A percentile compares a stretch with the other conserved stretches of the same genome.
Conservation (phyloP, 2,113 vertebrate species). For the Phyllopteryx taeniolatus region DNA sequence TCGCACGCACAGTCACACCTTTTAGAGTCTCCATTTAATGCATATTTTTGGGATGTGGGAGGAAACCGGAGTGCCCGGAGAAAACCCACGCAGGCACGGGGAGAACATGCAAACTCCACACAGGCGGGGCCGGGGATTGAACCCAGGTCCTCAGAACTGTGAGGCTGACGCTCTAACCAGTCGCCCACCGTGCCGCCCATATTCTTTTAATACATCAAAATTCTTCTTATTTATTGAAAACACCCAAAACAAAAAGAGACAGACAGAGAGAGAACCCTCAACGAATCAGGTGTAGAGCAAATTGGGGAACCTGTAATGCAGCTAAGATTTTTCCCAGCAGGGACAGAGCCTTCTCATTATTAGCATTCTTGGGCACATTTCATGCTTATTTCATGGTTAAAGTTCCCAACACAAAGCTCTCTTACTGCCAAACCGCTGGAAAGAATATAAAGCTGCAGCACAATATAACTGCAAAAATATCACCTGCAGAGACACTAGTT, state of each 20-base stretch:
- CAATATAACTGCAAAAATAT: constrained; percentile 20
- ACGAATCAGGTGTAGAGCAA: not conserved
- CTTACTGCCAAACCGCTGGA: constrained; percentile 18
- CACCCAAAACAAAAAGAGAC: not conserved
- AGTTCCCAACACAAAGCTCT: constrained; percentile 35
- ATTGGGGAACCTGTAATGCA: not conserved
- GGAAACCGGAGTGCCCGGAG: no score
- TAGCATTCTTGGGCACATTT: constrained; percentile 19
- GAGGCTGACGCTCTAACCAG: no score
- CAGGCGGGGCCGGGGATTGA: no score
- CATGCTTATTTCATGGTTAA: constrained; percentile 32
- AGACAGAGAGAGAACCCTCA: not conserved
- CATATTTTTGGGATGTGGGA: no score
- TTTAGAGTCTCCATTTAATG: no score
- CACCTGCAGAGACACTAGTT: constrained; percentile 27
- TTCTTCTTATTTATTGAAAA: not conserved
- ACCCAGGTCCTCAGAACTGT: no score
- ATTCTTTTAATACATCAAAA: not conserved
- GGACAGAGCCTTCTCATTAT: constrained; percentile 23
- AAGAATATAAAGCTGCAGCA: constrained; percentile 28
- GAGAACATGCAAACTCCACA: no score
- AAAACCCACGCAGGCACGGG: no score
- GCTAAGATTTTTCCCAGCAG: constrained; percentile 14
- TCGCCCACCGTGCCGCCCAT: no score
- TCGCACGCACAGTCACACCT: no score